These are phyloP conservation scores for Hypolimnas misippus DNA, from an alignment of 2,888 invertebrate species.

Conservation along the genomic window DNA sequence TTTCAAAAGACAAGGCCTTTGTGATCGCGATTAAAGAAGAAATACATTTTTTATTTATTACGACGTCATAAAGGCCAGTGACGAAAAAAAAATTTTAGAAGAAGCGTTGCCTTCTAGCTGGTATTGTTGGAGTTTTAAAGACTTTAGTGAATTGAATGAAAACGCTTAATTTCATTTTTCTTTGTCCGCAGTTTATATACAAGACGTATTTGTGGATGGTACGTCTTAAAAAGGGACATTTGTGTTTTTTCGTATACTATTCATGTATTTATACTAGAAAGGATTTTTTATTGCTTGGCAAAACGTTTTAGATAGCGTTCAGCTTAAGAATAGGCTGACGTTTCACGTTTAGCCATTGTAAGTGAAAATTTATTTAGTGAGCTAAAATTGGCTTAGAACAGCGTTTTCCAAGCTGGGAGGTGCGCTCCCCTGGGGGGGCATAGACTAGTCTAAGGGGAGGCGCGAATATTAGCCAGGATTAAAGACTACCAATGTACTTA, in stretches of 20 bases:
- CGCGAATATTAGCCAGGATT: no score
- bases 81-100: conserved; percentile 34
- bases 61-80: conserved; percentile 32
- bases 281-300: background rate
- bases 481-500: no score
- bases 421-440: no score
- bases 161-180: conserved; percentile 29
- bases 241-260: background rate
- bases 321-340: background rate
- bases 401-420: no score
- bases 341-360: background rate
- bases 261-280: background rate
- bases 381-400: no score
- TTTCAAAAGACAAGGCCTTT: conserved; percentile 37
- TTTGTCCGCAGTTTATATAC: conserved; percentile 4
- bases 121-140: conserved; percentile 31
- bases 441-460: no score
- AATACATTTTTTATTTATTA: conserved; percentile 35
- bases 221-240: background rate
- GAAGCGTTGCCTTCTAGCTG: conserved; percentile 22
- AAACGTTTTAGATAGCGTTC: background rate
- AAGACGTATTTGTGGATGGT: background rate
- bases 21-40: conserved; percentile 35
- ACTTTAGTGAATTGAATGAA: conserved; percentile 35
- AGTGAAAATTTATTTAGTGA: background rate